Base-by-base conservation (phyloP, 2,888 invertebrate genomes). In the Teleiodes luculella region DNA sequence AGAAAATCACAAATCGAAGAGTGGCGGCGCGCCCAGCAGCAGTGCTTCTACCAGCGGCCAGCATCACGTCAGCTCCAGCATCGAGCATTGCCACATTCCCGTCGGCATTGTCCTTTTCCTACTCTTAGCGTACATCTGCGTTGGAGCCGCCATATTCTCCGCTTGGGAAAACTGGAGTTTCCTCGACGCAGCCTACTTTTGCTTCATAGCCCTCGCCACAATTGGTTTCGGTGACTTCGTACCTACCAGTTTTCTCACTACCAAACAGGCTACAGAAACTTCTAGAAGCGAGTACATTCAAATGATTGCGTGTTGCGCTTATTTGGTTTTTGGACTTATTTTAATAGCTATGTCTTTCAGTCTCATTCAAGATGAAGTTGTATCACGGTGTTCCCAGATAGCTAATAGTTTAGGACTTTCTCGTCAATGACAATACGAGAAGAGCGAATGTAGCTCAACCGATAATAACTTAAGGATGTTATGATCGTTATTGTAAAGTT, bases 341-440 rank as follows among this genome's bases (percentile, higher is more conserved):
- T 87, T 96, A 55, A 94, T 96, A 68, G 95, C 96, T 8, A 96
- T 95, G 95, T 94, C 95, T 53, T 95, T 96, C 71, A 95, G 94
- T 78, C 90, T 96, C 56, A 91, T 96, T 55, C 96, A 96, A 75
- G 95, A 95, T 64, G 95, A 95, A 74, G 92, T 96, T 2, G 92
- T 94, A 57, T 90, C 93, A 66, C 92, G 93, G 72, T 95, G 94
- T 84, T 92, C 93, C 66, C 93, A 93, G 62, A 83, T 94, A 71
- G 95, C 95, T 11, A 91, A 92, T 61, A 92, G 91, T 74, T 86
- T 95, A 68, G 94, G 95, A 57, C 83, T 95, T 49, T 87, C 93
- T 57, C 91, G 91, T 60, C 92, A 93, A 88, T 89, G 89, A 89
- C 89, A 89, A 51, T 86, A 87, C 83, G 87, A 81, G 68, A 88